Conservation (phyloP, 2,888 invertebrate genomes). For the Ectropis crepuscularia region DNA sequence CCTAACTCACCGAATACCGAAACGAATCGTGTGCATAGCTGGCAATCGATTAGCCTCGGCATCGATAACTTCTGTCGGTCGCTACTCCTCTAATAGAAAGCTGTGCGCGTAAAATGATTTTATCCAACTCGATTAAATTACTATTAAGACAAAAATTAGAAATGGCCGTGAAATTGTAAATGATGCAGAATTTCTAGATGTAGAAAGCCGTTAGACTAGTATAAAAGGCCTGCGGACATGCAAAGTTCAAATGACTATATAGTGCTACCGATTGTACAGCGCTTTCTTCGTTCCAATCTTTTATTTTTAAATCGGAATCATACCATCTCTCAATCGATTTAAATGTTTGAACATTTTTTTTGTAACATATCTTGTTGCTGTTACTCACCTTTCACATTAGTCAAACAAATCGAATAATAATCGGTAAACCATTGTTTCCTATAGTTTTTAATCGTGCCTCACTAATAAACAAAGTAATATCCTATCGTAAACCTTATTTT, state of each 20-base stretch:
- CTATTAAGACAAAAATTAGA: constrained; percentile 30
- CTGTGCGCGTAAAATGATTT: constrained; percentile 46
- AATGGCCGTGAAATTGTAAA: constrained; percentile 44
- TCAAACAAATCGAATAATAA: too few species aligned
- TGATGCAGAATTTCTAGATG: constrained; percentile 38
- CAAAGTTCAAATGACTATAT: constrained; percentile 17
- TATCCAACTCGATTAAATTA: constrained; percentile 32
- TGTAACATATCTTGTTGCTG: too few species aligned
- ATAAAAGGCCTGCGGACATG: constrained; percentile 23
- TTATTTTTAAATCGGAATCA: too few species aligned
- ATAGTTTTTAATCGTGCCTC: too few species aligned
- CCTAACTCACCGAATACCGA: constrained; percentile 54
- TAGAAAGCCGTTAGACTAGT: constrained; percentile 36
- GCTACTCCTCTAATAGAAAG: constrained; percentile 36
- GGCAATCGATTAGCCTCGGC: constrained; percentile 54
- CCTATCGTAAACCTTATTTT: too few species aligned
- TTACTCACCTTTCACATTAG: too few species aligned
- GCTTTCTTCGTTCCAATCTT: background rate
- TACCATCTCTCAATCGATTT: too few species aligned
- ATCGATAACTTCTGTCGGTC: constrained; percentile 48
- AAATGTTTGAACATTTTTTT: too few species aligned
- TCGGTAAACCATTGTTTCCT: too few species aligned
- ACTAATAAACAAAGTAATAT: too few species aligned
- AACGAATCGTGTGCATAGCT: constrained; percentile 49
- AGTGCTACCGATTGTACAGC: constrained; percentile 6